A percentile compares a stretch with the other conserved stretches of the same genome.
phyloP scores from a whole-genome alignment of 53 echinoderm and acorn worm species.

The Crossaster papposus region DNA sequence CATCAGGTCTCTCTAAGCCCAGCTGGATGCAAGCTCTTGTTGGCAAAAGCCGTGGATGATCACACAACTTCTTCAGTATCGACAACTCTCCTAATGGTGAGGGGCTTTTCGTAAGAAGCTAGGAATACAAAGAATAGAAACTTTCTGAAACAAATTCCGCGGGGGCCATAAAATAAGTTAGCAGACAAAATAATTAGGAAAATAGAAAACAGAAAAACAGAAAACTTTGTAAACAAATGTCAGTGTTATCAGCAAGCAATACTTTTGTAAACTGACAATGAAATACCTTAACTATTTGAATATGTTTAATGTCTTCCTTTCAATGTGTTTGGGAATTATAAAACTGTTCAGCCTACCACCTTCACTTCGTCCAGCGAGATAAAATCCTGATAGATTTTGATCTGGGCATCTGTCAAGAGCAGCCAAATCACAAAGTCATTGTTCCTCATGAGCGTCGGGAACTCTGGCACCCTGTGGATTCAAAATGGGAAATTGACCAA shows the following conservation, averaged over 20 bases:
- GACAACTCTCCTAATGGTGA: constrained; percentile 89
- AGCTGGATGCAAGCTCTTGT: constrained; percentile 85
- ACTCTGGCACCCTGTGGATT: constrained; percentile 13
- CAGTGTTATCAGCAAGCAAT: no score
- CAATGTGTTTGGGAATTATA: not conserved
- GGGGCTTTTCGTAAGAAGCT: constrained; percentile 86
- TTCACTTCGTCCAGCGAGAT: constrained; percentile 86
- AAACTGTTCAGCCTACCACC: constrained; percentile 63
- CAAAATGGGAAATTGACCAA: not conserved
- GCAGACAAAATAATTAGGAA: no score
- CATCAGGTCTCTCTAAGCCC: constrained; percentile 71
- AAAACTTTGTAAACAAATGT: no score
- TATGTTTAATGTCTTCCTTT: not conserved
- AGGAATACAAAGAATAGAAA: not conserved
- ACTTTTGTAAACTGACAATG: not conserved
- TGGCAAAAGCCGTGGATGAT: constrained; percentile 84
- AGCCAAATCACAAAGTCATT: constrained; percentile 96
- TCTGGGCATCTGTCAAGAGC: constrained; percentile 78
- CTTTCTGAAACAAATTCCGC: no score
- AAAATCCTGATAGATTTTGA: constrained; percentile 93
- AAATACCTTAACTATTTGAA: not conserved
- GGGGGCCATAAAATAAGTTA: no score
- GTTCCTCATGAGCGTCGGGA: constrained; percentile 80
- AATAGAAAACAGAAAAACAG: no score
- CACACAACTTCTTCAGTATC: constrained; percentile 93